phyloP scores from a whole-genome alignment of 1,140 invertebrate species.

The Aphelenchoides fujianensis region DNA sequence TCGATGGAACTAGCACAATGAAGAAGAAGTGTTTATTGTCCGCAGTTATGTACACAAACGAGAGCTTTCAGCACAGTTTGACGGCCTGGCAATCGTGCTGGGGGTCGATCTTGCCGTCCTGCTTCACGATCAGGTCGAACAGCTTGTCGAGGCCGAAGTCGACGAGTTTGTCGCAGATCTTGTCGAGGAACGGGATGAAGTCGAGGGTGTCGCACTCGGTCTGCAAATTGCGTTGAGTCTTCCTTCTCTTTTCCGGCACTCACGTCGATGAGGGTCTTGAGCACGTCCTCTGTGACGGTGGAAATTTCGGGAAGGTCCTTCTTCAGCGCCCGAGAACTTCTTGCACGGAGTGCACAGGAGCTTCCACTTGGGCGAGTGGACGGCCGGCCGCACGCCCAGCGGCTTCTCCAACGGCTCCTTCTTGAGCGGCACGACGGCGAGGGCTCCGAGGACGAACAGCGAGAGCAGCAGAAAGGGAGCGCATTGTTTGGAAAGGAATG shows the following conservation, averaged over 20 bases:
- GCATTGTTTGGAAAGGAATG: not conserved
- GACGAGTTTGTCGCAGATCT: constrained; percentile 5
- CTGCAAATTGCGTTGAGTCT: constrained; percentile 6
- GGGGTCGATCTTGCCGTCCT: constrained; percentile 1
- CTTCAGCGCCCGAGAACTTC: constrained; percentile 8
- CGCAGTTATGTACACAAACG: too few species aligned
- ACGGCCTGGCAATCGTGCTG: constrained; percentile 8
- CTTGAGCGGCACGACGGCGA: not conserved
- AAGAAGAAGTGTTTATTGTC: too few species aligned
- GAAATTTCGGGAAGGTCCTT: constrained; percentile 3
- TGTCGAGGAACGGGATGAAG: constrained; percentile 8
- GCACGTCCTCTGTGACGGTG: not conserved
- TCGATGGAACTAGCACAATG: too few species aligned
- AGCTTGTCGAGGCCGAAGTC: constrained; percentile 10
- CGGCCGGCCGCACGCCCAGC: not conserved
- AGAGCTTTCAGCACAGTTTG: not conserved
- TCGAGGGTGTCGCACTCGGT: constrained; percentile 12
- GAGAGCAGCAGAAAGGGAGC: not conserved
- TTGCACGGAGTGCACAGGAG: not conserved
- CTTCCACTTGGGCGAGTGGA: not conserved
- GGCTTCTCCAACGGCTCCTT: not conserved
- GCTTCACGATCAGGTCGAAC: not conserved
- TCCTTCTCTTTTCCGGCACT: not conserved
- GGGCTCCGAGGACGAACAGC: not conserved
- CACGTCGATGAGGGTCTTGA: not conserved